Evolutionary conservation across 2,888 invertebrate genomes (phyloP), one percentile per base, ranked within the genome.

Genomic region (Brassicogethes aeneus): DNA sequence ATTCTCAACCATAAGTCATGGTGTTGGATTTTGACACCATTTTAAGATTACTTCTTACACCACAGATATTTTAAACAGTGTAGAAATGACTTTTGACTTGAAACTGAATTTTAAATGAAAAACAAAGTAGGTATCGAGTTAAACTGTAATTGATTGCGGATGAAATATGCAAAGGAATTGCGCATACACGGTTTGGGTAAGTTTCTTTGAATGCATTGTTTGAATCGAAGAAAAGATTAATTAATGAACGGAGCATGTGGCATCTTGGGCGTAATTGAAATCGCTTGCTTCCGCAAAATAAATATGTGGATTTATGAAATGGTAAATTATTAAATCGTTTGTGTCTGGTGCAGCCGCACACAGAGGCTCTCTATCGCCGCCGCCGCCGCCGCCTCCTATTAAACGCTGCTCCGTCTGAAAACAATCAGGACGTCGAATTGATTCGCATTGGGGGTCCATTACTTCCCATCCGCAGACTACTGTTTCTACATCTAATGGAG

Each of bases 371-470:
- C n/a, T n/a, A n/a, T n/a, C n/a, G n/a, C n/a, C n/a, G 44, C 46
- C 51, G 46, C 47, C 49, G 47, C 47, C 50, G 48, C 48, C 55
- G 57, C 54, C 57, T 59, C 57, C 59, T 62, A 67, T 66, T 67
- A 67, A 67, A 61, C 65, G n/a, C n/a, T 62, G 64, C 60, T 61
- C 64, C 56, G 63, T 59, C 65, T 66, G 66, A 60, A 67, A 66
- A 66, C 67, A 67, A 67, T 67, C 67, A 67, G 64, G 64, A 56
- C 59, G 60, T 57, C 56, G 65, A 66, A 67, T 66, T 67, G 67
- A 67, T 66, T 67, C 67, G 57, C 67, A 61, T 65, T 61, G 65
- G 67, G 67, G 67, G 65, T 67, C 66, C 67, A 67, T 67, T 67
- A 67, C 66, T 60, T 50, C 57, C 55, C 56, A 54, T 59, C 57